Evolutionary conservation across 2,888 invertebrate genomes (phyloP).

Genomic region (Drosophila fulvimacula): DNA sequence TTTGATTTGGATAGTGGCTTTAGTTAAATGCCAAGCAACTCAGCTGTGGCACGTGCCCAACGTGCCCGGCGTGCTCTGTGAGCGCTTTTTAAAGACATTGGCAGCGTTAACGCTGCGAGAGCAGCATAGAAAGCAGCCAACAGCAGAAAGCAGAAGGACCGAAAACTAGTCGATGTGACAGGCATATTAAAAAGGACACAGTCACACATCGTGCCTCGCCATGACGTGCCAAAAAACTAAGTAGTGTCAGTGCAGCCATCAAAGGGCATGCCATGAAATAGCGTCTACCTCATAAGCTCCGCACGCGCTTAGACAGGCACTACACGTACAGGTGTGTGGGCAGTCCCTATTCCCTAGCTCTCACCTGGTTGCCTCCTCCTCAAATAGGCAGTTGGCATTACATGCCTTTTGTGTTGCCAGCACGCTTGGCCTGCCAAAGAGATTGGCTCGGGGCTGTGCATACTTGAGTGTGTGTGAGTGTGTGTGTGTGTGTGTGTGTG

Average conservation of each 20-base stretch:
- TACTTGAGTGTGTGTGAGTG: slow-evolving; percentile 5
- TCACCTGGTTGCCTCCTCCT: slow-evolving; percentile 9
- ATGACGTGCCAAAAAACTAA: slow-evolving; percentile 78
- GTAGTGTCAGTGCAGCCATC: slow-evolving; percentile 74
- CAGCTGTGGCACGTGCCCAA: slow-evolving; percentile 65
- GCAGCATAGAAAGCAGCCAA: slow-evolving; percentile 18
- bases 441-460: slow-evolving; percentile 53
- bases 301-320: slow-evolving; percentile 29
- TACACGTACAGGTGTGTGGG: slow-evolving; percentile 69
- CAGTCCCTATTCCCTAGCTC: not conserved
- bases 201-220: slow-evolving; percentile 54
- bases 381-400: slow-evolving; percentile 76
- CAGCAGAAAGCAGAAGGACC: slow-evolving; percentile 23
- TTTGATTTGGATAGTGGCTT: slow-evolving; percentile 76
- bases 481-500: not conserved
- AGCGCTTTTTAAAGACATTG: slow-evolving; percentile 64
- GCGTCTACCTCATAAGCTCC: slow-evolving; percentile 45
- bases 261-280: slow-evolving; percentile 62
- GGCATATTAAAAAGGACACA: slow-evolving; percentile 76
- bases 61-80: slow-evolving; percentile 29
- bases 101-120: slow-evolving; percentile 12
- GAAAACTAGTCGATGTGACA: slow-evolving; percentile 76
- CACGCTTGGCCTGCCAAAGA: slow-evolving; percentile 55
- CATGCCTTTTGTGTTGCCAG: slow-evolving; percentile 70
- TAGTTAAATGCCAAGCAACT: slow-evolving; percentile 70